Conservation (phyloP, 2,797 vertebrate species). For the Ispidina lecontei region DNA sequence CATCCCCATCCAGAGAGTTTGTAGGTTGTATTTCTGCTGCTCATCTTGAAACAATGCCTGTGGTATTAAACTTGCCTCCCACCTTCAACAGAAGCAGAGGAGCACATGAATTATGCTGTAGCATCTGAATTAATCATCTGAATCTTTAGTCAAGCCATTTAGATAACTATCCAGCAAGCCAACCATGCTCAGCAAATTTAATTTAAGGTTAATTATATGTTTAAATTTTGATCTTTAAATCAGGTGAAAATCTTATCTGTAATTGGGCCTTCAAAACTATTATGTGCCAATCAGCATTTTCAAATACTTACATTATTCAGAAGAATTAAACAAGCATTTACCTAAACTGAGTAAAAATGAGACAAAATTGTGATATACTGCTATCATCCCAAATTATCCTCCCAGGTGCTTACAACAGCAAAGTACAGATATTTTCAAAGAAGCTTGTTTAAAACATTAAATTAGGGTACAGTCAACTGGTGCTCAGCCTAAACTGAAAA, state of each 20-base stretch:
- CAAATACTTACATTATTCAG: neutral
- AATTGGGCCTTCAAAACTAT: neutral
- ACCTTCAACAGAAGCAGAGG: neutral
- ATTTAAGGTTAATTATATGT: neutral
- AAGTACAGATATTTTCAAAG: neutral
- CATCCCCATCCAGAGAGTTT: neutral
- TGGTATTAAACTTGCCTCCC: neutral
- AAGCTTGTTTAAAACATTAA: neutral
- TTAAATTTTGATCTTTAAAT: constrained; percentile 10
- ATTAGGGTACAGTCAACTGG: neutral
- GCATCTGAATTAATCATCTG: neutral
- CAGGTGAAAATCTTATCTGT: neutral
- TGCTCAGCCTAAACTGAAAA: neutral
- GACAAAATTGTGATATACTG: neutral
- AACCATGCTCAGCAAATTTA: neutral
- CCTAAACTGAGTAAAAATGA: neutral
- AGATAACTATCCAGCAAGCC: neutral
- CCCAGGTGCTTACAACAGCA: neutral
- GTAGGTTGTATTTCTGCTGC: neutral
- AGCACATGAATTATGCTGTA: neutral
- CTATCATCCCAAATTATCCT: neutral
- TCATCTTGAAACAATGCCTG: neutral
- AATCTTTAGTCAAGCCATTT: neutral
- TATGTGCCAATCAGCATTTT: neutral
- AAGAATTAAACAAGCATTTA: neutral